A percentile compares a stretch with the other conserved stretches of the same genome.
phyloP scores from a whole-genome alignment of 2,113 vertebrate genomes.

The Morone saxatilis region DNA sequence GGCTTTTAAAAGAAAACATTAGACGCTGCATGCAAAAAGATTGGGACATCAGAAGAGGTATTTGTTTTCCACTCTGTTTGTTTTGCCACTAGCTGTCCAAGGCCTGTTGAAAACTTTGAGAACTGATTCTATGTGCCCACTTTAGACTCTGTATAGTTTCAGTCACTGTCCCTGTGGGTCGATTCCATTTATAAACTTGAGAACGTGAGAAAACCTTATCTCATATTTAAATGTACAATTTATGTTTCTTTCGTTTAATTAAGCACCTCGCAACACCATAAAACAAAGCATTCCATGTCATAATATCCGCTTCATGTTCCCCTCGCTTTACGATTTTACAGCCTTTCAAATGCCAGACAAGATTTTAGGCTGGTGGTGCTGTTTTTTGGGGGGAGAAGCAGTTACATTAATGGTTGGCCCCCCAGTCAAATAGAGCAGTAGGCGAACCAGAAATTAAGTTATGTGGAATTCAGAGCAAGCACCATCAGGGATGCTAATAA shows the following conservation, averaged over 20 bases:
- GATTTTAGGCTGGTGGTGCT: conserved; percentile 56
- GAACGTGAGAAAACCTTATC: conserved; percentile 6
- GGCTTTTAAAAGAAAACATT: neutral
- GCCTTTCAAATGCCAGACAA: conserved; percentile 50
- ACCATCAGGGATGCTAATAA: neutral
- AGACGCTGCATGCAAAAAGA: conserved; percentile 9
- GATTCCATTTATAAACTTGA: conserved; percentile 16
- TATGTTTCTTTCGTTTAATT: conserved; percentile 19
- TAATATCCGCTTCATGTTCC: conserved; percentile 32
- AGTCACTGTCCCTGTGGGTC: conserved; percentile 3
- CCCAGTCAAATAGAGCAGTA: conserved; percentile 8
- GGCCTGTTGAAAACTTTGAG: conserved; percentile 10
- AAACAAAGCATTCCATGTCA: neutral
- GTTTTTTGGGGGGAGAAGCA: conserved; percentile 3
- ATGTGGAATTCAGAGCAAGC: neutral
- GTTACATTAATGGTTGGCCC: conserved; percentile 38
- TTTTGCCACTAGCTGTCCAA: conserved; percentile 16
- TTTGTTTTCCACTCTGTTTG: too few relatives aligned
- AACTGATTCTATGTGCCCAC: neutral
- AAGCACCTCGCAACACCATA: conserved; percentile 16
- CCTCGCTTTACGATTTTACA: conserved; percentile 53
- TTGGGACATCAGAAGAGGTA: conserved; percentile 9
- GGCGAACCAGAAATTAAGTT: neutral
- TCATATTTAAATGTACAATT: neutral
- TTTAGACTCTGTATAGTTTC: conserved; percentile 6